phyloP scores from a whole-genome alignment of 2,797 vertebrate species.

The Microcaecilia unicolor region DNA sequence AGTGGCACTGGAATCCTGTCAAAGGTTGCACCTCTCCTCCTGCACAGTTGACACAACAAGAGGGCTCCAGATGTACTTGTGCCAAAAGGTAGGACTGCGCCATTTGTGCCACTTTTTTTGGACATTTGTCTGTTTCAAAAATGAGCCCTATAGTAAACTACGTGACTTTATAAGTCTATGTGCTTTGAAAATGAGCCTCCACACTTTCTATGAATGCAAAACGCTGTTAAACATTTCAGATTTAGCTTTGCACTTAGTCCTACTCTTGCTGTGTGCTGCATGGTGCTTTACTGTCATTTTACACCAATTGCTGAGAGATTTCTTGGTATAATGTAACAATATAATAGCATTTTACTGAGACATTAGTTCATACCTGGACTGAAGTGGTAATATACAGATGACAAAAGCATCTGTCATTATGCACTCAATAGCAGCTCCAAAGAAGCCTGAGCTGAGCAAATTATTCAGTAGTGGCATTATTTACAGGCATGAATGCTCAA shows the following conservation, averaged over 20 bases:
- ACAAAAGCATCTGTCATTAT: conserved; percentile 12
- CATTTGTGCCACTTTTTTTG: no score
- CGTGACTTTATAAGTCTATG: no score
- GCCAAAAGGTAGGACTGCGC: no score
- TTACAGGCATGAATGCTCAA: not conserved
- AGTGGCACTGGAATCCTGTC: no score
- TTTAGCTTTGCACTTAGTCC: not conserved
- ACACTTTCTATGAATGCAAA: no score
- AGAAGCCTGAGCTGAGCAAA: conserved; percentile 2
- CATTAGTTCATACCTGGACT: conserved; percentile 8
- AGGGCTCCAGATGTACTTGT: no score
- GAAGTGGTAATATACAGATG: conserved; percentile 2
- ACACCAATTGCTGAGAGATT: conserved; percentile 8
- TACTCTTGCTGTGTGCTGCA: not conserved
- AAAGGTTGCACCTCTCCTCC: no score
- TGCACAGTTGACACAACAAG: no score
- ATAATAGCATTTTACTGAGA: conserved; percentile 11
- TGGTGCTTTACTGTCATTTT: not conserved
- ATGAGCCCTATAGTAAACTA: no score
- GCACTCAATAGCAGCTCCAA: conserved; percentile 1
- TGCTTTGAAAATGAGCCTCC: no score
- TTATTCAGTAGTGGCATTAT: not conserved
- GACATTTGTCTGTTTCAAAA: no score
- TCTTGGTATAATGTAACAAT: not conserved
- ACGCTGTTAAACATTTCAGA: no score